A percentile compares a stretch with the other conserved stretches of the same genome.
Evolutionary conservation across 2,797 vertebrate species (phyloP).

Genomic region (Crocodylus rhombifer): DNA sequence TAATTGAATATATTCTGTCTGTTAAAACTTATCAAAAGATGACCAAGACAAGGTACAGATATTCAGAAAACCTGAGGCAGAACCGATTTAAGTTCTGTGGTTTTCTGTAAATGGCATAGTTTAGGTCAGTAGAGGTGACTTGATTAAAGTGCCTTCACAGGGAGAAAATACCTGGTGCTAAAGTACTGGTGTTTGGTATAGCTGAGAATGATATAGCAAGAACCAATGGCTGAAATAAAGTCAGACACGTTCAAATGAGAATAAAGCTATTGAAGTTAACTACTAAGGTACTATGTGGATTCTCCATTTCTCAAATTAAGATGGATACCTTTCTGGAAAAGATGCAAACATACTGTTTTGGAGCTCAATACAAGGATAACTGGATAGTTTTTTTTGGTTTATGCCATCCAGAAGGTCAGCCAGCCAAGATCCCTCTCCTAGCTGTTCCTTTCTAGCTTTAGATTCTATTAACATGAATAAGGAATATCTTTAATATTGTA

Average conservation of each 20-base stretch:
- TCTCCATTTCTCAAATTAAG: background rate
- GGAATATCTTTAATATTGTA: background rate
- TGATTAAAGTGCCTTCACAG: background rate
- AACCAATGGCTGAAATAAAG: background rate
- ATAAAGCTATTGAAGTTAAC: background rate
- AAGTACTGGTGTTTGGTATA: background rate
- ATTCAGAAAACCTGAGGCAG: background rate
- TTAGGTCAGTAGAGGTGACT: background rate
- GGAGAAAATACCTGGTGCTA: background rate
- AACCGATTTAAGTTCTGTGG: background rate
- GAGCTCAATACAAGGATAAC: accelerated
- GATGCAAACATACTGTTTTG: background rate
- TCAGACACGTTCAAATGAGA: background rate
- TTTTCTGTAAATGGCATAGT: background rate
- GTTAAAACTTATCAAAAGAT: too few species aligned
- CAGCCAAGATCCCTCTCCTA: background rate
- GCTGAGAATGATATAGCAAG: background rate
- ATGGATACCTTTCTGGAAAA: background rate
- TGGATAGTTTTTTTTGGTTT: background rate
- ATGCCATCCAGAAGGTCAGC: background rate
- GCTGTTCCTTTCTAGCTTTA: background rate
- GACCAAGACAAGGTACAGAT: too few species aligned
- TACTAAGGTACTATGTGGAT: background rate
- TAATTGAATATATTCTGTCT: too few species aligned
- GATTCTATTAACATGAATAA: background rate